A percentile compares a stretch with the other conserved stretches of the same genome.
Evolutionary conservation across 2,113 vertebrate genomes (phyloP).

Genomic region (Poeciliopsis prolifica): DNA sequence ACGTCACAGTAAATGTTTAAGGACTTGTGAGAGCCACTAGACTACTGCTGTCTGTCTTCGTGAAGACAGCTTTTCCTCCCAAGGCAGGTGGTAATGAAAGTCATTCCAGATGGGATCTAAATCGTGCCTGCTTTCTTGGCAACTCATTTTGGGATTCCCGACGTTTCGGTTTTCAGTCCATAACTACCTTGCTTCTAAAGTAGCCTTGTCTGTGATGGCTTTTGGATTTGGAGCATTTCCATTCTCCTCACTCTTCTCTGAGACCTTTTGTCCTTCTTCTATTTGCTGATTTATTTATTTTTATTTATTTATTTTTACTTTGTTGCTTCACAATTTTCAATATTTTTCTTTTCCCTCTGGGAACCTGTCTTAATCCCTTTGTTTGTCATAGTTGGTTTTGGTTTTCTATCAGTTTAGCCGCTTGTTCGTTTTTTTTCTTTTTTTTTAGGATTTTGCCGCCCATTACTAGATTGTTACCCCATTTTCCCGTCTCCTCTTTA

Average conservation of each 20-base stretch:
- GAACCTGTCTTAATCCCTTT: conserved; percentile 13
- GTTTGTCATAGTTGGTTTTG: conserved; percentile 14
- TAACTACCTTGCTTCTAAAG: conserved; percentile 28
- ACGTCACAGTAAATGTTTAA: conserved; percentile 23
- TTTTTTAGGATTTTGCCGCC: conserved; percentile 8
- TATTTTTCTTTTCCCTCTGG: conserved; percentile 3
- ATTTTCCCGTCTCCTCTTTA: conserved; percentile 16
- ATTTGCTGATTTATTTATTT: conserved; percentile 7
- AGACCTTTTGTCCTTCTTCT: conserved; percentile 12
- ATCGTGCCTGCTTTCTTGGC: conserved; percentile 57
- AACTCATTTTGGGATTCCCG: conserved; percentile 61
- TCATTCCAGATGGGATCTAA: conserved; percentile 67
- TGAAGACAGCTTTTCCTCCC: conserved; percentile 34
- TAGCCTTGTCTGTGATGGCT: conserved; percentile 49
- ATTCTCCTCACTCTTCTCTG: conserved; percentile 4
- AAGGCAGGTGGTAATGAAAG: conserved; percentile 60
- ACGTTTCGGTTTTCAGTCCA: conserved; percentile 53
- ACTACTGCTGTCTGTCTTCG: conserved; percentile 28
- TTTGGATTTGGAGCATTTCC: conserved; percentile 26
- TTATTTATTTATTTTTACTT: conserved; percentile 23
- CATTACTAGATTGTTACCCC: conserved; percentile 22
- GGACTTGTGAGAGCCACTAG: conserved; percentile 5
- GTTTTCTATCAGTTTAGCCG: conserved; percentile 8
- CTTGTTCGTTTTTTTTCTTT: conserved; percentile 7
- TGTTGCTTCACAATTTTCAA: conserved; percentile 9